Evolutionary conservation across 2,888 invertebrate species (phyloP).

Genomic region (Pantelozetes paolii): DNA sequence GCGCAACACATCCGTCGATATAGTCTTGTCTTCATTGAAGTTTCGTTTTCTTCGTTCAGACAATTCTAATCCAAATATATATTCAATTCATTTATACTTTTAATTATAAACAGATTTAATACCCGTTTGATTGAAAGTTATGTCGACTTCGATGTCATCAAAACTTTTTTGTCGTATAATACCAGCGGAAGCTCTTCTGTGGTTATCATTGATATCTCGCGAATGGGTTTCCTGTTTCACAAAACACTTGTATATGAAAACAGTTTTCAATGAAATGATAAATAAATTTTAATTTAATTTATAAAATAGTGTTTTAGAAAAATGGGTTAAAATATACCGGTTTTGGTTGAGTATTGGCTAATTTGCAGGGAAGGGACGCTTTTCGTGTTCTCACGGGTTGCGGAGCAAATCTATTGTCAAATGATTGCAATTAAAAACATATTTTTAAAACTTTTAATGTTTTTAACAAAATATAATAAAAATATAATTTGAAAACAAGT

Average conservation of each 20-base stretch:
- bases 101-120: too few species aligned
- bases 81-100: neutral
- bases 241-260: too few species aligned
- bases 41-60: neutral
- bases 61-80: neutral
- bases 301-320: too few species aligned
- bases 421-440: neutral
- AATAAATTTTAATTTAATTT: too few species aligned
- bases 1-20: conserved; percentile 11
- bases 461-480: too few species aligned
- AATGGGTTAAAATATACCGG: too few species aligned
- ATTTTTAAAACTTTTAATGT: neutral
- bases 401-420: neutral
- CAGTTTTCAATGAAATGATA: too few species aligned
- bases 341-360: neutral
- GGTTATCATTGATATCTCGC: neutral
- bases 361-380: conserved; percentile 25
- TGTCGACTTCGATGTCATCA: conserved; percentile 35
- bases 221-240: conserved; percentile 5
- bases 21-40: neutral
- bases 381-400: neutral
- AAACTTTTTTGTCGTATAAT: conserved; percentile 37
- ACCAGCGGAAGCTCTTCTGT: conserved; percentile 27
- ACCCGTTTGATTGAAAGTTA: neutral
- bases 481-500: too few species aligned